Evolutionary conservation across 2,113 vertebrate species (phyloP).

Genomic region (Nycticryphes semicollaris): DNA sequence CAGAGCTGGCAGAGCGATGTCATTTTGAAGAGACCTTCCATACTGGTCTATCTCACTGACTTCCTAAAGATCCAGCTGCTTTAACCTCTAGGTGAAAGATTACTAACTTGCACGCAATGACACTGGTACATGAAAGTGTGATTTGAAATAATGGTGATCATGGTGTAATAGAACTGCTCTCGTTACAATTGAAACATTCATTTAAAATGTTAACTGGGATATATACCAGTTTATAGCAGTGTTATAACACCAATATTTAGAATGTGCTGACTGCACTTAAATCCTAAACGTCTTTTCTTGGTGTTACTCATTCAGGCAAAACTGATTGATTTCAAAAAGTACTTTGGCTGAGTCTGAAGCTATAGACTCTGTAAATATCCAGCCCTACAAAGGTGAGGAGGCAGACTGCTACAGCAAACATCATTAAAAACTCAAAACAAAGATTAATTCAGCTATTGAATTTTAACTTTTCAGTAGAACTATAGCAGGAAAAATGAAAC

Average conservation of each 20-base stretch:
- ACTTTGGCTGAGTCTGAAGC: not conserved
- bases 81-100: not conserved
- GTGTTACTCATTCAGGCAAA: not conserved
- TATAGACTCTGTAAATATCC: not conserved
- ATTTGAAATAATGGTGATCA: not conserved
- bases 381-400: not conserved
- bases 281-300: not conserved
- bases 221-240: not conserved
- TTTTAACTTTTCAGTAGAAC: not conserved
- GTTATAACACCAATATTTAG: not conserved
- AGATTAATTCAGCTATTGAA: not conserved
- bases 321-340: not conserved
- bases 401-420: not conserved
- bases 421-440: conserved; percentile 15
- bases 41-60: not conserved
- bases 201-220: not conserved
- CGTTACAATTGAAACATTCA: not conserved
- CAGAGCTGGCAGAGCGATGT: not conserved
- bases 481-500: not conserved
- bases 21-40: not conserved
- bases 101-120: not conserved
- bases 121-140: not conserved
- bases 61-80: not conserved
- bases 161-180: not conserved
- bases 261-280: not conserved